Evolutionary conservation across 2,888 invertebrate species (phyloP).

Genomic region (Lathronympha strigana): DNA sequence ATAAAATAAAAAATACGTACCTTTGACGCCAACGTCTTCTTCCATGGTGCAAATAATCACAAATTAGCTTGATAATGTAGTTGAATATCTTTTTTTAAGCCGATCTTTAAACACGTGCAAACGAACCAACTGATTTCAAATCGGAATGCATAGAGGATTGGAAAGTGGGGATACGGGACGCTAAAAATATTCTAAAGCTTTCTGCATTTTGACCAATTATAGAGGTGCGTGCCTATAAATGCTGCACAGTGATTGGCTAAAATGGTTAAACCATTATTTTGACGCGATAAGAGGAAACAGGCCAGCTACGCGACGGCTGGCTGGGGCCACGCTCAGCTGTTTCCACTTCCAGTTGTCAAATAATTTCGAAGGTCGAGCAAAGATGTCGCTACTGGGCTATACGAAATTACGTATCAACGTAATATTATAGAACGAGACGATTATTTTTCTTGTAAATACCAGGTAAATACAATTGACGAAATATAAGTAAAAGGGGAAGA

Average conservation of each 20-base stretch:
- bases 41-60: constrained; percentile 60
- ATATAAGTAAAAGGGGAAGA: no score
- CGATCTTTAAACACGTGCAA: constrained; percentile 65
- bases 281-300: constrained; percentile 27
- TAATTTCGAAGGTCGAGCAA: background rate
- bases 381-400: constrained; percentile 27
- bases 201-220: constrained; percentile 21
- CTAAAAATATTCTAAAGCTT: constrained; percentile 22
- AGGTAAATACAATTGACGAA: no score
- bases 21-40: constrained; percentile 66
- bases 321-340: constrained; percentile 39
- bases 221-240: constrained; percentile 7
- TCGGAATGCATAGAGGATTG: constrained; percentile 64
- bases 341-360: constrained; percentile 39
- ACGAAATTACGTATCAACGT: no score
- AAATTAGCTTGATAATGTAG: constrained; percentile 43
- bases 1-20: constrained; percentile 53
- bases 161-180: constrained; percentile 37
- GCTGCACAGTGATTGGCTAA: constrained; percentile 24
- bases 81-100: constrained; percentile 48
- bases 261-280: constrained; percentile 1
- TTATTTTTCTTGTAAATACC: no score
- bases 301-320: constrained; percentile 35
- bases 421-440: no score
- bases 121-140: constrained; percentile 58